Evolutionary conservation across 2,888 invertebrate species (phyloP), one percentile per base, ranked within the genome.

Genomic region (Nomada fabriciana): DNA sequence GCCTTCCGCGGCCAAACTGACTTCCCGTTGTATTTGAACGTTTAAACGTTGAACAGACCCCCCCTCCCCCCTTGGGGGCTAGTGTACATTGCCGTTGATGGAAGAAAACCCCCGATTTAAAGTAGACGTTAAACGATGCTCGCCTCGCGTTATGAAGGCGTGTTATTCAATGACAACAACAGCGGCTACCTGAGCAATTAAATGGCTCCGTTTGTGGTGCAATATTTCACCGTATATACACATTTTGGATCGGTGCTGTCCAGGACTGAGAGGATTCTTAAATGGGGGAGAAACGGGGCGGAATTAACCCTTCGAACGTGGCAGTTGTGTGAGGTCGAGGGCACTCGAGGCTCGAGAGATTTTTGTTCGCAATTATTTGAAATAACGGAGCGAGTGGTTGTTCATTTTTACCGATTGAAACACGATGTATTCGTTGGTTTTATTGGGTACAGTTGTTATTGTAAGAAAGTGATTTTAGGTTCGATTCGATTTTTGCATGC

Each of bases 1-100:
- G 74, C 73, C 78, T 82, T 78, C 74, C 77, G 63, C 65, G 57
- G 70, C 76, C 74, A 77, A 86, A 83, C 82, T 64, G 69, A 75
- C 82, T 77, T 81, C 73, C 52, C 69, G 72, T 57, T 72, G 59
- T 82, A 76, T 82, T 82, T 82, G 73, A 82, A 72, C 76, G 72
- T 13, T 61, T 80, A 65, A 80, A 80, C 81, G 53, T 47, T 18
- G 20, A 42, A 47, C 23, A 23, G 11, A 20, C 15, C 7, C 4
- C 25, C n/a, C 2, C 15, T 13, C 18, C n/a, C 2, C 42, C n/a
- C 43, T 13, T 10, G 47, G 75, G 61, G 57, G 42, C 65, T 42
- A 13, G 29, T 36, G 36, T 36, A 36, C 36, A 42, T 2, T 3
- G 23, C 42, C 52, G 53, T 25, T 29, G 59, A n/a, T 42, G 63